phyloP scores from a whole-genome alignment of 2,113 vertebrate species.

The Ophiodon elongatus region DNA sequence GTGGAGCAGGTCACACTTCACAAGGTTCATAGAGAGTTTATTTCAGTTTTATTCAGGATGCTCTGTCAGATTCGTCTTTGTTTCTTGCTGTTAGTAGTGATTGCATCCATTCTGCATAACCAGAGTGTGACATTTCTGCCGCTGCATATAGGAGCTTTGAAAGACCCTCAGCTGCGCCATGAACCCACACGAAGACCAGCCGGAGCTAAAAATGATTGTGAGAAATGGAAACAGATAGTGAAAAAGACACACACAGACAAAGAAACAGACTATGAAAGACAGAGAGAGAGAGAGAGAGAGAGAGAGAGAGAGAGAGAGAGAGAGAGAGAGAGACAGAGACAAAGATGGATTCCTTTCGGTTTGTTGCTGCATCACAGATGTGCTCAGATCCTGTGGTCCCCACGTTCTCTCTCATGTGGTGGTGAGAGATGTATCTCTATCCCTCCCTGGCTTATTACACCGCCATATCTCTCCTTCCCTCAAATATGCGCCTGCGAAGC shows the following conservation, averaged over 20 bases:
- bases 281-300: conserved; percentile 23
- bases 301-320: conserved; percentile 26
- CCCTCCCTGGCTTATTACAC: conserved; percentile 89
- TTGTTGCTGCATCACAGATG: conserved; percentile 79
- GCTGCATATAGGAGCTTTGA: conserved; percentile 54
- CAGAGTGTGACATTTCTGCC: conserved; percentile 39
- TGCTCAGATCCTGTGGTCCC: conserved; percentile 74
- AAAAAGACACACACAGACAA: conserved; percentile 60
- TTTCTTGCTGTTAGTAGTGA: conserved; percentile 9
- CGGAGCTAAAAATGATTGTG: conserved; percentile 49
- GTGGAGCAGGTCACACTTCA: background rate
- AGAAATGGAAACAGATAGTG: conserved; percentile 66
- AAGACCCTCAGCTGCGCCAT: conserved; percentile 50
- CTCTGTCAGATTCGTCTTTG: conserved; percentile 9
- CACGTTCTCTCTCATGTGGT: conserved; percentile 92
- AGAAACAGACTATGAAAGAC: conserved; percentile 54
- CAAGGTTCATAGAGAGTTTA: conserved; percentile 25
- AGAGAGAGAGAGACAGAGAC: conserved; percentile 24
- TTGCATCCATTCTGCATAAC: conserved; percentile 36
- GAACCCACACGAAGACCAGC: conserved; percentile 51
- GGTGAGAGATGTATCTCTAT: conserved; percentile 94
- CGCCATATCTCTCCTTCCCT: conserved; percentile 88
- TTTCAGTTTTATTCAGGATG: conserved; percentile 29
- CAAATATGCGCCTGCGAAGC: conserved; percentile 86
- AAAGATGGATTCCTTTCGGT: conserved; percentile 53